A percentile compares a stretch with the other conserved stretches of the same genome.
These are phyloP conservation scores for Protophormia terraenovae DNA, from an alignment of 2,888 invertebrate species.

Conservation along the genomic window DNA sequence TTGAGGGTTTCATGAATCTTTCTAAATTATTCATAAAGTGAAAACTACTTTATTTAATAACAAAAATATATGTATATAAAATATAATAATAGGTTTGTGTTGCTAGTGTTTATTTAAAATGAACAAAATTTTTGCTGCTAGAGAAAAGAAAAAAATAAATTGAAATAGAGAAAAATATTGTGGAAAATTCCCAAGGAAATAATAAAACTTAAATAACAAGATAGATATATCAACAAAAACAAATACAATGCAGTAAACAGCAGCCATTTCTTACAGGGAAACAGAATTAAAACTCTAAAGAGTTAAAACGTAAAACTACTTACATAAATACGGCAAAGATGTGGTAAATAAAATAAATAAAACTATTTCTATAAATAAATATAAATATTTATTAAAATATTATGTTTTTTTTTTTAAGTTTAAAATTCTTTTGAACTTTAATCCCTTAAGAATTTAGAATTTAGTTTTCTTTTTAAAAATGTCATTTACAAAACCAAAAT, in stretches of 20 bases:
- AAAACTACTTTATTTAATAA: constrained; percentile 14
- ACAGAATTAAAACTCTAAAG: not conserved
- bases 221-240: not conserved
- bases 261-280: not conserved
- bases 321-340: not conserved
- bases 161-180: not conserved
- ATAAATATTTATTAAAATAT: not conserved
- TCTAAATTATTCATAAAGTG: not conserved
- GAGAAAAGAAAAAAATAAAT: not conserved
- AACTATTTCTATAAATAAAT: too few species aligned
- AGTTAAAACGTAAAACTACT: not conserved
- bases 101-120: not conserved
- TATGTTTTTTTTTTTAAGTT: not conserved
- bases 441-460: not conserved
- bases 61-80: not conserved
- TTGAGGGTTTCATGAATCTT: not conserved
- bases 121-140: not conserved
- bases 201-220: not conserved
- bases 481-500: not conserved
- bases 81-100: constrained; percentile 1
- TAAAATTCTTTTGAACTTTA: not conserved
- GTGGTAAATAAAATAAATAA: too few species aligned
- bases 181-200: constrained; percentile 27
- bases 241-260: not conserved
- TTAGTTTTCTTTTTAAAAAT: not conserved